Base-by-base conservation (phyloP, 2,113 vertebrate genomes). In the Abramis brama region DNA sequence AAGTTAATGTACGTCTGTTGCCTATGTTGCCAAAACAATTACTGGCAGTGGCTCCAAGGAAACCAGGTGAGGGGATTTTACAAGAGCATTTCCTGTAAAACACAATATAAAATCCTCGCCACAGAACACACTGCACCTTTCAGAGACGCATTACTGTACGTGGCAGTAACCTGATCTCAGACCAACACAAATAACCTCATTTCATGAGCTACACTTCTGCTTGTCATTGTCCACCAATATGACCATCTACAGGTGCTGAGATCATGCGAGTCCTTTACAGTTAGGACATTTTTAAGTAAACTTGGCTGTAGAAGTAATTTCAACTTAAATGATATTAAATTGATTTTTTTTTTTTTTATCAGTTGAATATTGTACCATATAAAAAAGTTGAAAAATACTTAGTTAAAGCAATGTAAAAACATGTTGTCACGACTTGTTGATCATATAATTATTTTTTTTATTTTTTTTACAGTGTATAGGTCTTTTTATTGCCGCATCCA, bases 201-300 rank as follows among this genome's bases (percentile, higher is more conserved):
- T 81, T 79, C 25, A 43, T 10, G 23, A 62, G 23, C 55, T 25
- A 25, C 21, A 66, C 60, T 81, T 81, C 33, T 50, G 39, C 13
- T 12, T 77, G 12, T 81, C 47, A 66, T 47, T 81, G 60, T 81
- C n/a, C 39, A 81, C 7, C 79, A 81, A 30, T 27, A 6, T 2
- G 39, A 80, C 12, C 9, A 62, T 60, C 19, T 60, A 6, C n/a
- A 36, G 12, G 4, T 43, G 9, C 11, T 21, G 11, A 55, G 17
- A 52, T 55, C 9, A 19, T 10, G 21, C 55, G 17, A 77, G 30
- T 4, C 8, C 47, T 19, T 21, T 33, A 55, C 47, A 47, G 3
- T 39, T 39, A 39, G 39, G 39, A 39, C 39, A 43, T 47, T 13
- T 50, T 4, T 50, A 50, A 50, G 12, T 50, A 50, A 50, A 50